A percentile compares a stretch with the other conserved stretches of the same genome.
Conservation (phyloP, 2,888 invertebrate genomes). For the Clepsis dumicolana region DNA sequence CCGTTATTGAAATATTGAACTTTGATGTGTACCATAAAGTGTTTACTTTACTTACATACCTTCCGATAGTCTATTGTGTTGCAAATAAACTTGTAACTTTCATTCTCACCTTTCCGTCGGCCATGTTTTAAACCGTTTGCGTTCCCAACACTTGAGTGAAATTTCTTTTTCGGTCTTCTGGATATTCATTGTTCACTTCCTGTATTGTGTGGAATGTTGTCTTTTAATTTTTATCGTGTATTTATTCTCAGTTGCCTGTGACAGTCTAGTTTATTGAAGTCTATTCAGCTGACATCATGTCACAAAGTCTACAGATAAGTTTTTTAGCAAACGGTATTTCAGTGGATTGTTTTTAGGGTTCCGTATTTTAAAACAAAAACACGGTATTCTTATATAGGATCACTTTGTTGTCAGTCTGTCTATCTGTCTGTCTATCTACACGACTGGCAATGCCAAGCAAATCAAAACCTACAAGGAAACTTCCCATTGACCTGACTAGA, state of each 20-base stretch:
- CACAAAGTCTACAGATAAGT: background rate
- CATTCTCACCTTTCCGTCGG: background rate
- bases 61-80: background rate
- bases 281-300: background rate
- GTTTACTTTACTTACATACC: too few relatives aligned
- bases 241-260: background rate
- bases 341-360: too few relatives aligned
- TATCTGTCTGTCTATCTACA: too few relatives aligned
- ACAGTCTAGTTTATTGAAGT: background rate
- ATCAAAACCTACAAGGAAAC: too few relatives aligned
- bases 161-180: background rate
- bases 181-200: slow-evolving; percentile 3
- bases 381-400: too few relatives aligned
- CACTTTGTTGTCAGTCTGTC: too few relatives aligned
- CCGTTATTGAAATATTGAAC: too few relatives aligned
- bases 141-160: background rate
- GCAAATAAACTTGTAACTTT: background rate
- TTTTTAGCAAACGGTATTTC: background rate
- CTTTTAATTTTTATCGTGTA: background rate
- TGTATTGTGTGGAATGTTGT: background rate
- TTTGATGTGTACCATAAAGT: too few relatives aligned
- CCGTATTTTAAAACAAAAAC: too few relatives aligned
- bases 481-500: too few relatives aligned
- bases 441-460: too few relatives aligned
- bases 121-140: background rate